Base-by-base conservation (phyloP, 2,797 vertebrate genomes). In the Sarcophilus harrisii region DNA sequence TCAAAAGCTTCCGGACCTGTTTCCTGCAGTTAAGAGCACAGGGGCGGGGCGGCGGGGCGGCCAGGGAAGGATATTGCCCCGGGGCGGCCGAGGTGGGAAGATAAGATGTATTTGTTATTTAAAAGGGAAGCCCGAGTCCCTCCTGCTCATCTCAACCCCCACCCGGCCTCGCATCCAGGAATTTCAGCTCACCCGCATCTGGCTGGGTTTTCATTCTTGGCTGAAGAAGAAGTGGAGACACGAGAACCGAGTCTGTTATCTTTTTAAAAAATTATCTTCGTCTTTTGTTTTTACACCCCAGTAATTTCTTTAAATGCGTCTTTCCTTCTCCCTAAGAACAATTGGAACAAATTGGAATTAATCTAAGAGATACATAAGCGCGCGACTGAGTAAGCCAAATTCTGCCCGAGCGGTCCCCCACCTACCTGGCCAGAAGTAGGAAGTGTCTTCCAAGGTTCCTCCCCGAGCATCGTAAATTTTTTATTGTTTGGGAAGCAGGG, bases 1-100 rank as follows among this genome's bases (percentile, higher is more conserved):
- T 98, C 98, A 98, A 98, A 98, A 96, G 97, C 96, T 93, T 49
- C 11, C 24, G 60, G 90, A 95, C 62, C 92, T 0, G 92, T 97
- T 97, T 97, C 96, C 96, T 91, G 60, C 59, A 57, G 90, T 90
- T 52, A 90, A 57, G 90, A 57, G 27, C 52, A 29, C 32, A 52
- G 0, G 1, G 90, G 58, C 94, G 49, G 28, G 90, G 57, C 45
- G 2, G n/a, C 81, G 54, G 62, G 90, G 58, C 45, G 94, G 57
- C 59, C 45, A 32, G 93, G 91, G 95, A 95, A 94, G 73, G 73
- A 45, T 81, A 81, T 81, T 81, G 73, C 38, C 93, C 94, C 49
- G 2, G 90, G 91, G 95, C 94, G 93, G 95, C 52, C 38, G 73
- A 90, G 1, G 49, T 49, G 1, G 12, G 3, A 57, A 97, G 98